Evolutionary conservation across 2,113 vertebrate genomes (phyloP).

Genomic region (Montifringilla adamsi): DNA sequence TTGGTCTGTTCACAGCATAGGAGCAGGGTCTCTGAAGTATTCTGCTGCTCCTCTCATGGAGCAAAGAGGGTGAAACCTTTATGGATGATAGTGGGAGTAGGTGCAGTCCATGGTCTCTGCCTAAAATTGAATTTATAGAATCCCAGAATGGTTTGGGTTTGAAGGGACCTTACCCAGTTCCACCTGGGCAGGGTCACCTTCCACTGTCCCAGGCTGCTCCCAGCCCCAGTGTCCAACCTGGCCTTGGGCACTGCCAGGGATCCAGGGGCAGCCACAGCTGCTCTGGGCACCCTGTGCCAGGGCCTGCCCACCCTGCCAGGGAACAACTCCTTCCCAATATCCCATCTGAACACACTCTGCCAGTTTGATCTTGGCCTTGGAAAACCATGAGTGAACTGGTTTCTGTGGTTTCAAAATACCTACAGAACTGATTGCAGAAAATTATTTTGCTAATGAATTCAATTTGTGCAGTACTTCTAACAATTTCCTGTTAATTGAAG

Average conservation of each 20-base stretch:
- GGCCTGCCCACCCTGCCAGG: not conserved
- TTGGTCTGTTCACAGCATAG: not conserved
- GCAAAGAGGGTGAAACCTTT: not conserved
- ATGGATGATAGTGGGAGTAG: not conserved
- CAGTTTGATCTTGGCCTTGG: not conserved
- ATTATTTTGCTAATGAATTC: not conserved
- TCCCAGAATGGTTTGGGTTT: not conserved
- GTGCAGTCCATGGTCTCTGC: not conserved
- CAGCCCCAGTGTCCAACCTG: fast-evolving
- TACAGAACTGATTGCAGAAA: not conserved
- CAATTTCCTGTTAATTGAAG: not conserved
- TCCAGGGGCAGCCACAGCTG: not conserved
- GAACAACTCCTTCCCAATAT: not conserved
- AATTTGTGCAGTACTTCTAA: not conserved
- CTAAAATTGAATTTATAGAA: not conserved
- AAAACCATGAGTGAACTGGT: not conserved
- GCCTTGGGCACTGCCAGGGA: not conserved
- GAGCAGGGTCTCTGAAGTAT: not conserved
- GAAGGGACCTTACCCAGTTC: not conserved
- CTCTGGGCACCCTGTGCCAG: not conserved
- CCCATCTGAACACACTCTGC: not conserved
- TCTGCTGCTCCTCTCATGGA: not conserved
- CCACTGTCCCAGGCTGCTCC: not conserved
- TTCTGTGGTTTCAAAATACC: not conserved
- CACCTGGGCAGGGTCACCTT: not conserved